A percentile compares a stretch with the other conserved stretches of the same genome.
phyloP scores from a whole-genome alignment of 30 jellyfish, hydroid and myxozoan genomes.

The Sanderia malayensis region DNA sequence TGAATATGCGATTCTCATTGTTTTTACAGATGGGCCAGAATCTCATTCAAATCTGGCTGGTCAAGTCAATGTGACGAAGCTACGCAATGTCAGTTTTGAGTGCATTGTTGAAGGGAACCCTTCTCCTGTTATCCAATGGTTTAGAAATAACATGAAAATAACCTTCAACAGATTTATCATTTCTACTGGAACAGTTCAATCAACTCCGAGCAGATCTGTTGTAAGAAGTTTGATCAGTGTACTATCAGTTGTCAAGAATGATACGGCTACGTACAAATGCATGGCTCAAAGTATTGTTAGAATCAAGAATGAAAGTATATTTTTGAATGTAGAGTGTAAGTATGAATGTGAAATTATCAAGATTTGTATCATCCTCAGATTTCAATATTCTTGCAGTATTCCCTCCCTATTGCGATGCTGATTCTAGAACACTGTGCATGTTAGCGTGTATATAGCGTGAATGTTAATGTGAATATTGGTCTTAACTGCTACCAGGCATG shows the following conservation, averaged over 20 bases:
- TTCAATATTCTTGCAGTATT: no score
- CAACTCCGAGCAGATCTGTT: slow-evolving; percentile 17
- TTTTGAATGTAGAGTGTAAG: slow-evolving; percentile 52
- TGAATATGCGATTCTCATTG: not conserved
- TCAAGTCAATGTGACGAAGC: slow-evolving; percentile 17
- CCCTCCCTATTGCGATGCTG: no score
- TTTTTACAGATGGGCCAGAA: slow-evolving; percentile 59
- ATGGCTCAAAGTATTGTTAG: slow-evolving; percentile 23
- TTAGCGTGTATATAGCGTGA: no score
- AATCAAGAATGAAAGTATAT: not conserved
- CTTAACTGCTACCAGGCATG: no score
- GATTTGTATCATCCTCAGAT: no score
- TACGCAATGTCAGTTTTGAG: slow-evolving; percentile 14
- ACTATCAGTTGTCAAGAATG: slow-evolving; percentile 21
- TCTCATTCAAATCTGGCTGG: slow-evolving; percentile 33
- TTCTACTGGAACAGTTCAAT: not conserved
- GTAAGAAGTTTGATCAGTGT: slow-evolving; percentile 6
- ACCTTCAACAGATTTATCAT: not conserved
- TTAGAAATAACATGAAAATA: slow-evolving; percentile 16
- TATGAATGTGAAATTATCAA: no score
- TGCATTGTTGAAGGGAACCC: slow-evolving; percentile 54
- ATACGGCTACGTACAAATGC: slow-evolving; percentile 56
- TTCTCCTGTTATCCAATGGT: slow-evolving; percentile 43
- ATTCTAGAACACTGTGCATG: no score
- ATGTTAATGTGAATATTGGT: no score